Conservation (phyloP, 1,140 invertebrate species). For the Drosophila seguyi region DNA sequence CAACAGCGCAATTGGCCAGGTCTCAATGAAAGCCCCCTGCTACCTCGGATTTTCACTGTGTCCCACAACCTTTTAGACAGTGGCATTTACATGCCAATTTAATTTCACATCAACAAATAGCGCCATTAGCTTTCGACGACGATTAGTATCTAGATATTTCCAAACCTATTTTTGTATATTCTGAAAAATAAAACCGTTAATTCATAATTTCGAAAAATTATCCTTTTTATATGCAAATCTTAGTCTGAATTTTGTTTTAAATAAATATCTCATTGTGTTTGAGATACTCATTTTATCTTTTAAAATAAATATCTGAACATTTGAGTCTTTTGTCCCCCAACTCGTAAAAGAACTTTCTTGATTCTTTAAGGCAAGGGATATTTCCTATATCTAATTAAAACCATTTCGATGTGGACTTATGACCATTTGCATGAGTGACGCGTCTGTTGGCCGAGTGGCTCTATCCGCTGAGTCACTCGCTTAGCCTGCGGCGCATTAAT, state of each 20-base stretch:
- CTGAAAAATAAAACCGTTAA: neutral
- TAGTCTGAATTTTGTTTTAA: neutral
- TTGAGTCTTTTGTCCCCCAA: no score
- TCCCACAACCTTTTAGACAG: neutral
- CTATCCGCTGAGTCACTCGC: slow-evolving; percentile 31
- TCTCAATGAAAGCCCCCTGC: slow-evolving; percentile 5
- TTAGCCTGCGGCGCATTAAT: slow-evolving; percentile 36
- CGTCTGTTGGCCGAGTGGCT: neutral
- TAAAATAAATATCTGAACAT: no score
- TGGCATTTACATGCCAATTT: slow-evolving; percentile 20
- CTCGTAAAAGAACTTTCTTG: neutral
- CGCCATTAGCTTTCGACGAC: slow-evolving; percentile 7
- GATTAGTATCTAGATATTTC: neutral
- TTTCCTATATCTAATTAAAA: no score
- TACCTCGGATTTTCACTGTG: neutral
- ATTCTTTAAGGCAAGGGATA: neutral
- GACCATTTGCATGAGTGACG: slow-evolving; percentile 9
- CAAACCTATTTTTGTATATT: neutral
- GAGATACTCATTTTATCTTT: no score
- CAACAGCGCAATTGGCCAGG: slow-evolving; percentile 8
- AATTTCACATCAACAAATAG: slow-evolving; percentile 49
- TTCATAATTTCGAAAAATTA: neutral
- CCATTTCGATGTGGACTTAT: neutral
- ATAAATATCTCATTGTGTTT: no score
- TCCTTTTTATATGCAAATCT: neutral